Evolutionary conservation across 2,888 invertebrate genomes (phyloP), one percentile per base, ranked within the genome.

Genomic region (Hyposoter didymator): DNA sequence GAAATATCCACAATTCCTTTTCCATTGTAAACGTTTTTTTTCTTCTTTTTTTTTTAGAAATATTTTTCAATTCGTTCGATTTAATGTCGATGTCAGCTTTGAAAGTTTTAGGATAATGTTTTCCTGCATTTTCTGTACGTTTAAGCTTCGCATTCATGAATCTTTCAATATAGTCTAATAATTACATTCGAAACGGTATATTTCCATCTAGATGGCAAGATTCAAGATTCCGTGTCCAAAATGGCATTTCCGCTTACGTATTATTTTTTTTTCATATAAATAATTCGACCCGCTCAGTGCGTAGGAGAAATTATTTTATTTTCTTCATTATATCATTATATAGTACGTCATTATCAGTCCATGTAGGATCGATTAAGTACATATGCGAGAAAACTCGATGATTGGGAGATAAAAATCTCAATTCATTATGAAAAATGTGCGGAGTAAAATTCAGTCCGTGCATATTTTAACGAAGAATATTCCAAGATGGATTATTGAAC

Each of bases 121-220:
- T 59, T 59, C 14, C 22, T 59, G 14, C 28, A 28, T 28, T 78
- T 66, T 52, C 43, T 6, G 43, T 69, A 62, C 59, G 47, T 62
- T 8, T 14, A 39, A 39, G 35, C n/a, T 62, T 55, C 35, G 3
- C 28, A 70, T 19, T 78, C 14, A 59, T 43, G 14, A 55, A 69
- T 67, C 49, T 28, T 39, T 49, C 22, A n/a, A n/a, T 45, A 32
- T 39, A 47, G 1, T 66, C 45, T 84, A 55, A 19, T 67, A 67
- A 75, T 84, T 62, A 82, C 49, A 45, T 75, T 59, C 47, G 72
- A 73, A 79, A 74, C 78, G 79, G 55, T 78, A 55, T 72, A 80
- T 82, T 79, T 82, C 66, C 52, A 84, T 85, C 76, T 43, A 72
- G 84, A 85, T 83, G 64, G 49, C 62, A 45, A 69, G 55, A 82